Evolutionary conservation across 2,797 vertebrate genomes (phyloP).

Genomic region (Arctocebus calabarensis): DNA sequence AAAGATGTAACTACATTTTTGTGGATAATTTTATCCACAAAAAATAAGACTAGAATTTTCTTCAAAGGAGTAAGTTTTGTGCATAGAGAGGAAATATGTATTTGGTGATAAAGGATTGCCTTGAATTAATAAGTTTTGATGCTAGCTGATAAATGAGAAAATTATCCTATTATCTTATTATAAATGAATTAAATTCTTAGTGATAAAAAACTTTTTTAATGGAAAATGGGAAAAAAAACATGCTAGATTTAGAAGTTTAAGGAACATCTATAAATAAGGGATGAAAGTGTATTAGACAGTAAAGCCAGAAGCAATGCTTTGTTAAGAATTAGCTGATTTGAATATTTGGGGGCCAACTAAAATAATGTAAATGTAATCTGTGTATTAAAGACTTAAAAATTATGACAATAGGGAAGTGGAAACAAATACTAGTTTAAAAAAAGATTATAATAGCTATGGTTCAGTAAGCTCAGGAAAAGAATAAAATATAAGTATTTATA

Average conservation of each 20-base stretch:
- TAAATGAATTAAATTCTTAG: neutral
- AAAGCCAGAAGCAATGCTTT: neutral
- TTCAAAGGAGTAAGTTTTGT: slow-evolving; percentile 1
- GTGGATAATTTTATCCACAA: neutral
- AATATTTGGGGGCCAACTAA: neutral
- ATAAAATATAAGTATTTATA: neutral
- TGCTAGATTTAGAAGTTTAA: neutral
- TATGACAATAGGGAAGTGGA: neutral
- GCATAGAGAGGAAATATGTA: neutral
- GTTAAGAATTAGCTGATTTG: neutral
- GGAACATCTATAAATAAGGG: neutral
- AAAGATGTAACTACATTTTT: neutral
- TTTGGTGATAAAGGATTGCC: neutral
- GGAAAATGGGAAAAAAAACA: neutral
- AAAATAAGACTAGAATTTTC: neutral
- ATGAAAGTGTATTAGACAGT: neutral
- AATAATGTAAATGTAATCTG: neutral
- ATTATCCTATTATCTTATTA: neutral
- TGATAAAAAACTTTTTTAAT: neutral
- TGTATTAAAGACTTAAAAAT: neutral
- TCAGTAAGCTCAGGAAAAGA: neutral
- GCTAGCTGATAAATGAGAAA: neutral
- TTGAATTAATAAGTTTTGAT: neutral
- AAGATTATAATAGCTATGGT: neutral
- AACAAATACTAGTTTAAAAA: neutral